A percentile compares a stretch with the other conserved stretches of the same genome.
phyloP scores from a whole-genome alignment of 2,888 invertebrate genomes.

The Trissolcus japonicus region DNA sequence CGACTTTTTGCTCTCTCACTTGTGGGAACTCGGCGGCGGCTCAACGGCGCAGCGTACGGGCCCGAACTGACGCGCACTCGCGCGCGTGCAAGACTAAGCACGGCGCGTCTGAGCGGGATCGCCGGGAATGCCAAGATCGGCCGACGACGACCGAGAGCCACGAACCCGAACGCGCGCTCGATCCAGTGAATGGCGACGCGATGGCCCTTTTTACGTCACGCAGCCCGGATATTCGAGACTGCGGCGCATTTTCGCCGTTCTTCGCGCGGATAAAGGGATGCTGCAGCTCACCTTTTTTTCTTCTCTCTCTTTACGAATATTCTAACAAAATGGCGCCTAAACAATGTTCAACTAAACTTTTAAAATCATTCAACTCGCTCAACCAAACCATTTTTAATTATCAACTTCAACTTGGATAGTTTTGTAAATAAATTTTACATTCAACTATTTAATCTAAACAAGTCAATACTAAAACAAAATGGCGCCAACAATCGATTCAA shows the following conservation, averaged over 20 bases:
- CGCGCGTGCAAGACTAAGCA: conserved; percentile 49
- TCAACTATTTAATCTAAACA: too few relatives aligned
- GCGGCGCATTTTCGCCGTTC: conserved; percentile 31
- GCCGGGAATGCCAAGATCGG: conserved; percentile 48
- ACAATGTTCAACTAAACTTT: too few relatives aligned
- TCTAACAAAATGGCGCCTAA: too few relatives aligned
- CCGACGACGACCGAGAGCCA: conserved; percentile 33
- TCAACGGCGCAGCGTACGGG: neutral
- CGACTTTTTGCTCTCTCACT: neutral
- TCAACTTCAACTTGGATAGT: too few relatives aligned
- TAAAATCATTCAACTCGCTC: too few relatives aligned
- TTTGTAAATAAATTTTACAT: too few relatives aligned
- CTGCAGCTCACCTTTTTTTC: neutral
- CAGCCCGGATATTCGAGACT: conserved; percentile 30
- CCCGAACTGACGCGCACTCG: conserved; percentile 26
- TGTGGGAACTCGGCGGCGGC: neutral
- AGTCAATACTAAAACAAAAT: too few relatives aligned
- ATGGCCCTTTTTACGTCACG: conserved; percentile 48
- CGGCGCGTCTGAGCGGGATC: conserved; percentile 24
- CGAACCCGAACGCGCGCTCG: conserved; percentile 37
- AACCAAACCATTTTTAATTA: too few relatives aligned
- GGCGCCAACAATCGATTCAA: too few relatives aligned
- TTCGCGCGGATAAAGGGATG: conserved; percentile 22
- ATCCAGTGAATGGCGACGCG: conserved; percentile 41
- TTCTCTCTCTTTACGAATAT: too few relatives aligned